These are phyloP conservation scores for Andrena praecox DNA, from an alignment of 2,888 invertebrate species.

Conservation along the genomic window DNA sequence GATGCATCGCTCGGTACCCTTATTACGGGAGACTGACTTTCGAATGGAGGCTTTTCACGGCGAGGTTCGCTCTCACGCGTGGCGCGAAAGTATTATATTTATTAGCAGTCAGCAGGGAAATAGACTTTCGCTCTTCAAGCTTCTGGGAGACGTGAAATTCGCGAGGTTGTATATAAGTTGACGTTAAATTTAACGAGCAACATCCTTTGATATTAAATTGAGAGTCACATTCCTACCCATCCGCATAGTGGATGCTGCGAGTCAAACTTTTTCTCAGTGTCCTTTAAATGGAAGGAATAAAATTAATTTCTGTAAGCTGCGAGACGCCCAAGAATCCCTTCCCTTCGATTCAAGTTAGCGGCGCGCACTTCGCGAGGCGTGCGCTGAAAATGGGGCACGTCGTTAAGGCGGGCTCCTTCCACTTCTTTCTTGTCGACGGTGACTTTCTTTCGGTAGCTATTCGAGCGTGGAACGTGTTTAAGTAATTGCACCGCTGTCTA, in stretches of 20 bases:
- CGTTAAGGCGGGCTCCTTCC: neutral
- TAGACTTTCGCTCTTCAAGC: too few relatives aligned
- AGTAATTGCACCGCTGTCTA: neutral
- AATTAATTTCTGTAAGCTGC: constrained; percentile 7
- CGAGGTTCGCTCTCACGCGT: neutral
- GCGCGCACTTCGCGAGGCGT: neutral
- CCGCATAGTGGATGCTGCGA: neutral
- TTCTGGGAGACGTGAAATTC: too few relatives aligned
- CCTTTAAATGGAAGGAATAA: neutral
- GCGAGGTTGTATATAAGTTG: too few relatives aligned
- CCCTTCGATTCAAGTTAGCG: neutral
- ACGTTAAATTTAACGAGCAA: neutral
- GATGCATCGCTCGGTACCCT: neutral
- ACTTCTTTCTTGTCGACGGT: neutral
- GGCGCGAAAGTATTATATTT: too few relatives aligned
- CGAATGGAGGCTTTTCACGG: neutral
- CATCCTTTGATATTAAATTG: neutral
- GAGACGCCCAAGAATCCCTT: neutral
- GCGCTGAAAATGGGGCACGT: neutral
- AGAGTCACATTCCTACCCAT: neutral
- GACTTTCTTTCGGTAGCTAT: neutral
- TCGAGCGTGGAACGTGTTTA: constrained; percentile 11
- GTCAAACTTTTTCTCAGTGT: neutral
- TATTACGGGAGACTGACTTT: neutral
- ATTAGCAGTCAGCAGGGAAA: too few relatives aligned